Conservation (phyloP, 2,113 vertebrate species). For the Pseudolaguvia tuberculata region DNA sequence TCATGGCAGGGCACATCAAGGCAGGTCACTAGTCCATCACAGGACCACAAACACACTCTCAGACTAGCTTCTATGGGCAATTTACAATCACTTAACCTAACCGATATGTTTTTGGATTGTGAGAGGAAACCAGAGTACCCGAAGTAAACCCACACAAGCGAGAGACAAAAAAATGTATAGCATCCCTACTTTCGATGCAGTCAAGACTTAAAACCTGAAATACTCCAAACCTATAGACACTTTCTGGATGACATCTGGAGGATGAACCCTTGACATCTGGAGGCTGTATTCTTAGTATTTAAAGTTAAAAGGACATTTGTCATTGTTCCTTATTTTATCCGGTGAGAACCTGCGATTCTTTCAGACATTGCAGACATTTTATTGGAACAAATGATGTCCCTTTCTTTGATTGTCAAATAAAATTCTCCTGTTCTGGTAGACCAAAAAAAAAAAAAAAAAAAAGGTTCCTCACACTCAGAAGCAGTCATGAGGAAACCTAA, state of each 20-base stretch:
- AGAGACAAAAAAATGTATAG: too few relatives aligned
- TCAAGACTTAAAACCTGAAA: too few relatives aligned
- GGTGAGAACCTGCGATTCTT: neutral
- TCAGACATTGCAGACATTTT: neutral
- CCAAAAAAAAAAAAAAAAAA: too few relatives aligned
- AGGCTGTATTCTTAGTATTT: neutral
- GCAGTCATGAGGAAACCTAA: neutral
- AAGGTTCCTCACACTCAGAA: neutral
- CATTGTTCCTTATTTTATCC: neutral
- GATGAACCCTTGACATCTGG: neutral
- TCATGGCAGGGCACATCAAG: too few relatives aligned
- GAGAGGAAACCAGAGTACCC: too few relatives aligned
- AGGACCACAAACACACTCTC: too few relatives aligned
- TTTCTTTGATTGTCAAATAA: neutral
- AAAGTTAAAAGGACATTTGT: neutral
- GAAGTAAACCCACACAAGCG: too few relatives aligned
- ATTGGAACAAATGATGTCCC: neutral
- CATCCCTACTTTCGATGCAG: too few relatives aligned
- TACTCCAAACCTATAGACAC: neutral
- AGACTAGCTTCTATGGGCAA: too few relatives aligned
- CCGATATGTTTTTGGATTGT: too few relatives aligned
- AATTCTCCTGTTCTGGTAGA: neutral
- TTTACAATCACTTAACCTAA: too few relatives aligned
- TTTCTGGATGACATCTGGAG: neutral
- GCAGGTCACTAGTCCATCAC: too few relatives aligned